A percentile compares a stretch with the other conserved stretches of the same genome.
Evolutionary conservation across 1,140 invertebrate species (phyloP).

Genomic region (Ruditapes philippinarum): DNA sequence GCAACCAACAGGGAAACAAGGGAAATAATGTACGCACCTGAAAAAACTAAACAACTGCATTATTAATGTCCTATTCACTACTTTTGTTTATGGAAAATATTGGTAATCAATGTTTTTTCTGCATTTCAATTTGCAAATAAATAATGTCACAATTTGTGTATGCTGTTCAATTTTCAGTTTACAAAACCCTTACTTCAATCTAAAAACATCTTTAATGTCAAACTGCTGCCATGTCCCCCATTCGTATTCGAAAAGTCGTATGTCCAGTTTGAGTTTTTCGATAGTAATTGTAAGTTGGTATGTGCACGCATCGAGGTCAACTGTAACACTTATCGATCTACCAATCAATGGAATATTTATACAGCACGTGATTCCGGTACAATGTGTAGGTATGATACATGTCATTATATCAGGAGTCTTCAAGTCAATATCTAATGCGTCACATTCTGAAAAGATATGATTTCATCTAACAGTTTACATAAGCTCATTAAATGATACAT

Average conservation of each 20-base stretch:
- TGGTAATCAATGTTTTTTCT: too few species aligned
- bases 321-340: neutral
- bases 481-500: too few species aligned
- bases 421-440: neutral
- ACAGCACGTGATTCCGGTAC: slow-evolving; percentile 59
- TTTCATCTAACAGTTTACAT: too few species aligned
- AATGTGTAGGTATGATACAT: slow-evolving; percentile 37
- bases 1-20: too few species aligned
- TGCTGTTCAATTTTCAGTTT: too few species aligned
- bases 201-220: slow-evolving; percentile 34
- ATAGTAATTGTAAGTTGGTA: slow-evolving; percentile 22
- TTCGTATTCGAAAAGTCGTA: slow-evolving; percentile 35
- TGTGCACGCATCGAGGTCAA: slow-evolving; percentile 27
- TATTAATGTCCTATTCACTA: too few species aligned
- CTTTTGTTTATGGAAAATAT: too few species aligned
- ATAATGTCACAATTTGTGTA: too few species aligned
- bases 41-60: too few species aligned
- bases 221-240: slow-evolving; percentile 42
- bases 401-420: neutral
- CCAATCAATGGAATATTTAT: neutral
- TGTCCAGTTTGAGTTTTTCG: neutral
- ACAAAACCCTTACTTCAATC: slow-evolving; percentile 35
- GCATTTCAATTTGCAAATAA: too few species aligned
- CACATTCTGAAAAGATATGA: neutral
- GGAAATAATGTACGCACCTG: too few species aligned